Conservation (phyloP, 2,113 vertebrate genomes). For the Semicossyphus pulcher region DNA sequence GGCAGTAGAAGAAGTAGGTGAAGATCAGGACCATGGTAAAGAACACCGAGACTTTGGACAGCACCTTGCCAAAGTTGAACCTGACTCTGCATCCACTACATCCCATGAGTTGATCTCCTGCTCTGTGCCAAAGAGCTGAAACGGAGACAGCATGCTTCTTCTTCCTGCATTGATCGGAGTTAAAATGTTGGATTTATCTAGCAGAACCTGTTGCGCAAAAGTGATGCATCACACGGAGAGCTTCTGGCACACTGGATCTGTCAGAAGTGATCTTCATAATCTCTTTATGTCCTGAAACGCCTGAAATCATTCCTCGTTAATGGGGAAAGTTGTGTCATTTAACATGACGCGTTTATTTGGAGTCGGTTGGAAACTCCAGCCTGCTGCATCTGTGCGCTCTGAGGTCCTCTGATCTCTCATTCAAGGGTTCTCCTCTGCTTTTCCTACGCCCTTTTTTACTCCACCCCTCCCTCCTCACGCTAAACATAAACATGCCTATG, state of each 20-base stretch:
- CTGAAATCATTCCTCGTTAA: background rate
- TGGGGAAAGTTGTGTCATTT: conserved; percentile 22
- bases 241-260: background rate
- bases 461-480: conserved; percentile 67
- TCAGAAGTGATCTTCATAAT: conserved; percentile 33
- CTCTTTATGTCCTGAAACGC: background rate
- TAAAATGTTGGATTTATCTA: background rate
- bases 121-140: conserved; percentile 61
- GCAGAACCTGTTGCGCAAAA: conserved; percentile 71
- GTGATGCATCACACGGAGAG: conserved; percentile 26
- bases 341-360: conserved; percentile 11
- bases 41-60: conserved; percentile 82
- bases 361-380: conserved; percentile 18
- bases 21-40: conserved; percentile 86
- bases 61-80: conserved; percentile 79
- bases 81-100: conserved; percentile 83
- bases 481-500: conserved; percentile 40
- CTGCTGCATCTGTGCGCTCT: conserved; percentile 43
- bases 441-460: conserved; percentile 59
- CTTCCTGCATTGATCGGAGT: conserved; percentile 46
- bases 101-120: conserved; percentile 86
- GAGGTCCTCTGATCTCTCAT: conserved; percentile 49
- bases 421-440: conserved; percentile 52
- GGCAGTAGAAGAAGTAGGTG: conserved; percentile 86
- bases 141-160: conserved; percentile 79